Evolutionary conservation across 2,113 vertebrate genomes (phyloP).

Genomic region (Theropithecus gelada): DNA sequence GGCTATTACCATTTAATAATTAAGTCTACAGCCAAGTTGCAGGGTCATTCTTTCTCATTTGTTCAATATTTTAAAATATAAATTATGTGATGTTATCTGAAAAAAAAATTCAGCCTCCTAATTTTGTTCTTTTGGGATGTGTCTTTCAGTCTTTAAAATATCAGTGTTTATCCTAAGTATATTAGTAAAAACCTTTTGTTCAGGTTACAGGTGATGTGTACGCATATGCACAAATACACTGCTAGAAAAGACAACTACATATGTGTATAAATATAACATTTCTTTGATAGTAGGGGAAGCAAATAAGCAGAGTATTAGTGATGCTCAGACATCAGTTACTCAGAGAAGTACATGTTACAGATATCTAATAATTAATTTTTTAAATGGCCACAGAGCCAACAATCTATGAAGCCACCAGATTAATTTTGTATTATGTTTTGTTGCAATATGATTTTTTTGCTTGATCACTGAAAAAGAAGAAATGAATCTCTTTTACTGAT

Average conservation of each 20-base stretch:
- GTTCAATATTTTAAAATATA: not conserved
- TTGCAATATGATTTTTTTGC: not conserved
- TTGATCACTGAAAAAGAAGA: not conserved
- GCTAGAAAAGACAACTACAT: not conserved
- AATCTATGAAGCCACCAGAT: not conserved
- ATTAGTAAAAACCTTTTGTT: not conserved
- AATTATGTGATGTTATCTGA: not conserved
- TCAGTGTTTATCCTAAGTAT: not conserved
- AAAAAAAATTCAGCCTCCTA: not conserved
- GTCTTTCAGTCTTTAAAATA: not conserved
- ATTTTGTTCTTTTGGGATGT: not conserved
- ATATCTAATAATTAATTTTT: not conserved
- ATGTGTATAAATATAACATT: not conserved
- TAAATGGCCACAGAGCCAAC: not conserved
- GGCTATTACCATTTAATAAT: not conserved
- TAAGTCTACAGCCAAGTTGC: not conserved
- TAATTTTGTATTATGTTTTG: constrained; percentile 2
- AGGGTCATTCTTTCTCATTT: not conserved
- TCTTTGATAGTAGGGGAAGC: not conserved
- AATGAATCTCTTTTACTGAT: not conserved
- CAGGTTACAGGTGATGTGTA: not conserved
- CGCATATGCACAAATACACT: not conserved
- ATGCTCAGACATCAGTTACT: not conserved
- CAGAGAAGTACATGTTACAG: not conserved
- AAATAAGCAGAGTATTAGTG: not conserved